Conservation (phyloP, 1,140 invertebrate genomes). For the Dendroctonus ponderosae region DNA sequence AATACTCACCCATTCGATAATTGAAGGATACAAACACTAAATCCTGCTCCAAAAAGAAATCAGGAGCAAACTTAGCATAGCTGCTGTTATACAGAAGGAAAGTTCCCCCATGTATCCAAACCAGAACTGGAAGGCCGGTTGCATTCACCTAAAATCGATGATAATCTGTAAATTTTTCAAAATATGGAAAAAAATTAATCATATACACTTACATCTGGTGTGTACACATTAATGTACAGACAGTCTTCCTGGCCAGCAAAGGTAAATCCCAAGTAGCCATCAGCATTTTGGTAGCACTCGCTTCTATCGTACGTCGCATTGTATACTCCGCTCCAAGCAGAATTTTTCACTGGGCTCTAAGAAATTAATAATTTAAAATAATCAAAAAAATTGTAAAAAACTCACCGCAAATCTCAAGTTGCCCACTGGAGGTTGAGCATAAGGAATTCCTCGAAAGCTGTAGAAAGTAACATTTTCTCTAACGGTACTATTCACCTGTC, state of each 20-base stretch:
- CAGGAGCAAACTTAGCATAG: constrained; percentile 41
- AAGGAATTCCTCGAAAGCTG: constrained; percentile 17
- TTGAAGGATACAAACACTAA: constrained; percentile 57
- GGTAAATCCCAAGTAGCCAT: background rate
- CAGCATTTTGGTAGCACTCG: constrained; percentile 9
- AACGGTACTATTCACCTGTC: background rate
- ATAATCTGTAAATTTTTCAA: background rate
- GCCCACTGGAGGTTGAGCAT: constrained; percentile 8
- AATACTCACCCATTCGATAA: constrained; percentile 52
- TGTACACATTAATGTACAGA: constrained; percentile 26
- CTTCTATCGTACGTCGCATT: constrained; percentile 15
- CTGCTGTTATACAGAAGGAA: constrained; percentile 40
- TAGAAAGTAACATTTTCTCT: constrained; percentile 12
- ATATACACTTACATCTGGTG: constrained; percentile 9
- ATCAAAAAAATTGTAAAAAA: background rate
- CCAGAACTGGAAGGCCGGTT: constrained; percentile 39
- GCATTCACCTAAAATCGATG: constrained; percentile 3
- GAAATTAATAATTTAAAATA: constrained; percentile 11
- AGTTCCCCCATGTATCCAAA: constrained; percentile 47
- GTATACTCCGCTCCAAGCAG: constrained; percentile 14
- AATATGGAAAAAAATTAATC: background rate
- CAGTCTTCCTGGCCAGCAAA: constrained; percentile 20
- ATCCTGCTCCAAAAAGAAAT: constrained; percentile 52
- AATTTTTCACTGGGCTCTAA: constrained; percentile 14
- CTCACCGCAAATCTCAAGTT: constrained; percentile 22